phyloP scores from a whole-genome alignment of 2,888 invertebrate genomes.

The Norana najaformis region DNA sequence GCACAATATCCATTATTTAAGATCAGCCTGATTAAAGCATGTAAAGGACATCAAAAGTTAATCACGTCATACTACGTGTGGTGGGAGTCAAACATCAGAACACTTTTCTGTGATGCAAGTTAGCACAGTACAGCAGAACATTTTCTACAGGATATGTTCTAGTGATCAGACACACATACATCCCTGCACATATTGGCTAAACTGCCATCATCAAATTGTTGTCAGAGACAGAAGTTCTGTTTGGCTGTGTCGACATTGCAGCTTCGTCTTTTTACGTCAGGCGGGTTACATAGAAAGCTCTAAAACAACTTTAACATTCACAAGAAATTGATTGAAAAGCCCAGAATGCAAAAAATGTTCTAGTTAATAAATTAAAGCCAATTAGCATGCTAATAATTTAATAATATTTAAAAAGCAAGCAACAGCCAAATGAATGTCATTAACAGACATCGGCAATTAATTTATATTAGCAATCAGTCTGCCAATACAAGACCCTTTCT shows the following conservation, averaged over 20 bases:
- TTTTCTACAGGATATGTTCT: no score
- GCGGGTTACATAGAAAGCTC: background rate
- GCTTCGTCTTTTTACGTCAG: background rate
- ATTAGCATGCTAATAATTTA: background rate
- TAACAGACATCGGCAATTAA: no score
- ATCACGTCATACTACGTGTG: background rate
- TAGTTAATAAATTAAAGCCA: background rate
- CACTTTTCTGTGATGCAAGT: background rate
- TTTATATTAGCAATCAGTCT: background rate
- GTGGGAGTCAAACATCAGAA: background rate
- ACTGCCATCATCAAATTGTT: background rate
- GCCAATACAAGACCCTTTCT: background rate
- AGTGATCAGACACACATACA: background rate
- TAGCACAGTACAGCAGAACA: no score
- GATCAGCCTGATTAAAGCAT: background rate
- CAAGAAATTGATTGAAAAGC: background rate
- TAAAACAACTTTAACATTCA: background rate
- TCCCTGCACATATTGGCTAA: background rate
- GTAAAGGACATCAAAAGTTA: background rate
- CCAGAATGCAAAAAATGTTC: background rate
- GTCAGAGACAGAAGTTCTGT: background rate
- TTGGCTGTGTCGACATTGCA: background rate
- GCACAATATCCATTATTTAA: background rate
- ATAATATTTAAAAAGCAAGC: background rate
- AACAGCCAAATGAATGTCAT: background rate